Evolutionary conservation across 1,140 invertebrate genomes (phyloP), one percentile per base, ranked within the genome.

Genomic region (Cydia strobilella): DNA sequence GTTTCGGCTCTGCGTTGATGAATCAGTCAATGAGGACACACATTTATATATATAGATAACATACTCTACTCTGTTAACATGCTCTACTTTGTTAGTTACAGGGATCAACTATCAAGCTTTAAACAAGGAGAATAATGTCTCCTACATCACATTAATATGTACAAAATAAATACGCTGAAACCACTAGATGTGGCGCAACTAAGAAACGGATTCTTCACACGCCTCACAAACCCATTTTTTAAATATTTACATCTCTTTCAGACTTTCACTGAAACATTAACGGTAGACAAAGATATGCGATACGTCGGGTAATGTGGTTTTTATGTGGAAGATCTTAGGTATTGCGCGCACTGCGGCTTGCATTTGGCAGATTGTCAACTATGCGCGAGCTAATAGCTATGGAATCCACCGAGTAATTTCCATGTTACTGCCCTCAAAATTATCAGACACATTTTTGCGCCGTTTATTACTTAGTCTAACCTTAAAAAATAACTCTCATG

Each of bases 261-360:
- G 18, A 35, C 65, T 18, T 31, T 25, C 27, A 23, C 15, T 39
- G 3, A 10, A 39, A 39, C 5, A 69, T 35, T 31, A 39, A 69
- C 15, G 65, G 31, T 73, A 54, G 63, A 75, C 27, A 31, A 42
- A 54, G 59, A 48, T 71, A 75, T 69, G 62, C 51, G 71, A 35
- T 74, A 73, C 73, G 79, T 75, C 75, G 74, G 73, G 77, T 69
- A 74, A 72, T 75, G 80, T 82, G 76, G 76, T 82, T 87, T 90
- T 88, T 81, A 81, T 85, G 76, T 80, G 83, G 79, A 77, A 76
- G 81, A 86, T n/a, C n/a, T n/a, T 87, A 85, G 81, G 85, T 87
- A 84, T 86, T 84, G 84, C 81, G 81, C 80, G 83, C 25, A 85
- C 80, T 91, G 89, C 88, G 84, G 23, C 85, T 80, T 91, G 89